These are phyloP conservation scores for Cheumatopsyche charites DNA, from an alignment of 1,140 invertebrate genomes.

Conservation along the genomic window DNA sequence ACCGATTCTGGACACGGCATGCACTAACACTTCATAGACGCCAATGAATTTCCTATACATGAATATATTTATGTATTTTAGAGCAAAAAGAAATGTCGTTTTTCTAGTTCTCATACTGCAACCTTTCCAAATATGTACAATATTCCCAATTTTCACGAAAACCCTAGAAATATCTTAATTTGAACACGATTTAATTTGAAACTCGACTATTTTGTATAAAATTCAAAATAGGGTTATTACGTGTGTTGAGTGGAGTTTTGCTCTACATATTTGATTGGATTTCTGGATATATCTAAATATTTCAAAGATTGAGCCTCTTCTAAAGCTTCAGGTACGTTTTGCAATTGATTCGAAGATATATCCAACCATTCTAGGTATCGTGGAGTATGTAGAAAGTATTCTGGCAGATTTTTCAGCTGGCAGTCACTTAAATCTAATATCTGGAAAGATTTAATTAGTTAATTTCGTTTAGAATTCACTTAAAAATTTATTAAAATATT, in stretches of 20 bases:
- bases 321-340: conserved; percentile 65
- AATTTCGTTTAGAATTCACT: neutral
- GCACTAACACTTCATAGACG: too few relatives aligned
- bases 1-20: too few relatives aligned
- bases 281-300: conserved; percentile 69
- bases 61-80: too few relatives aligned
- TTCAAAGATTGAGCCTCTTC: conserved; percentile 64
- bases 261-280: conserved; percentile 64
- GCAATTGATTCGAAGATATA: conserved; percentile 72
- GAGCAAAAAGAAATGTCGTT: too few relatives aligned
- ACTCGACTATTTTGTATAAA: conserved; percentile 14
- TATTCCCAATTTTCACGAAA: too few relatives aligned
- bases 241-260: conserved; percentile 52
- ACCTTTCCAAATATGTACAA: too few relatives aligned
- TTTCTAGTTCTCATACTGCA: too few relatives aligned
- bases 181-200: neutral
- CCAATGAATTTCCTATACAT: too few relatives aligned
- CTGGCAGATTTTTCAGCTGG: conserved; percentile 64
- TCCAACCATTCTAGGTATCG: conserved; percentile 68
- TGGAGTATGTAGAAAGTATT: conserved; percentile 70
- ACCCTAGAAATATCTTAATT: too few relatives aligned
- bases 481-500: neutral
- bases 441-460: conserved; percentile 51
- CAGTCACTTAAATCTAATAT: conserved; percentile 72
- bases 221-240: conserved; percentile 47